phyloP scores from a whole-genome alignment of 2,113 vertebrate genomes.

The Pachyramphus minor region DNA sequence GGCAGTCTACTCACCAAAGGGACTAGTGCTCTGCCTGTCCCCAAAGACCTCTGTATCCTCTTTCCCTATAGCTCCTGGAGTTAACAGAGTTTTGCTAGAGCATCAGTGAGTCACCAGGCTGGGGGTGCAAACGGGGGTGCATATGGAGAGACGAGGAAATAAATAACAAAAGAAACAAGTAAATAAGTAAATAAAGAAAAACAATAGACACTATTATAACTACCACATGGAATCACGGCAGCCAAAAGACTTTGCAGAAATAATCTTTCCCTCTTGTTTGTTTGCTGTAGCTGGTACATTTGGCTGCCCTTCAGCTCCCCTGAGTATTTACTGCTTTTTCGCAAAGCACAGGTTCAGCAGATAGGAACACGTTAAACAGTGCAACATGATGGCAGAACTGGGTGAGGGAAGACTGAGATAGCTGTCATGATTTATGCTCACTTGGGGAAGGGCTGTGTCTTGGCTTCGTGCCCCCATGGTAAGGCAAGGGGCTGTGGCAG shows the following conservation, averaged over 20 bases:
- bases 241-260: not conserved
- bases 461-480: not conserved
- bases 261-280: not conserved
- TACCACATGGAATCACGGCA: not conserved
- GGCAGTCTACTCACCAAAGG: not conserved
- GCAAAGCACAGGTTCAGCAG: rapidly evolving
- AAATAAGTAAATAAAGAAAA: not conserved
- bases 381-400: not conserved
- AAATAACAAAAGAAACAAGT: not conserved
- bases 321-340: not conserved
- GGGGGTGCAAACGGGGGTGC: rapidly evolving
- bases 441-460: not conserved
- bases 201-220: not conserved
- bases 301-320: not conserved
- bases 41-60: not conserved
- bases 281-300: not conserved
- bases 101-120: not conserved
- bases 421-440: not conserved
- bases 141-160: not conserved
- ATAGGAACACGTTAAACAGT: not conserved
- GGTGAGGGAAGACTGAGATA: not conserved
- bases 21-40: not conserved
- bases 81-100: not conserved
- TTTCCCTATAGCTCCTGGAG: not conserved
- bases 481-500: not conserved